phyloP scores from a whole-genome alignment of 2,888 invertebrate species.

The Tipula confusa region DNA sequence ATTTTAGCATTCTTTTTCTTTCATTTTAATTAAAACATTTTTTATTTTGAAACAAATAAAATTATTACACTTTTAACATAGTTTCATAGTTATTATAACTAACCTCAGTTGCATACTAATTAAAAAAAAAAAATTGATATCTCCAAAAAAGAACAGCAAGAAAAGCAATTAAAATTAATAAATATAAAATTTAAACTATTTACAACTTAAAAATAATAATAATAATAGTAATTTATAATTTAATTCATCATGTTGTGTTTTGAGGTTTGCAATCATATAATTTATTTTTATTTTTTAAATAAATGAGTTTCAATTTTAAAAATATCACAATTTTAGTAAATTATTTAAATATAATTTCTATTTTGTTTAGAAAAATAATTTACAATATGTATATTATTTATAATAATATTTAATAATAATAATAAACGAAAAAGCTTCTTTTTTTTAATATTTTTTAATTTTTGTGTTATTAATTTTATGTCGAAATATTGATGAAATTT shows the following conservation, averaged over 20 bases:
- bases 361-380: background rate
- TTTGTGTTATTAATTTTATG: background rate
- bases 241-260: background rate
- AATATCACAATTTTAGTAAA: slow-evolving; percentile 25
- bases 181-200: background rate
- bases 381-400: background rate
- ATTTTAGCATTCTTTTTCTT: no score
- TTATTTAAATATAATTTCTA: background rate
- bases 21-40: no score
- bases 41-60: no score
- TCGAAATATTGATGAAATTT: background rate
- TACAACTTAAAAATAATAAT: background rate
- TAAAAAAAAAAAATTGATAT: background rate
- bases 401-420: background rate
- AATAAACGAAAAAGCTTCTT: background rate
- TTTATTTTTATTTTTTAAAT: background rate
- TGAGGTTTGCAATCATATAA: background rate
- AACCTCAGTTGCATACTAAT: no score
- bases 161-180: background rate
- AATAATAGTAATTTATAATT: background rate
- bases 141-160: background rate
- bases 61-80: no score
- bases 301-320: slow-evolving; percentile 12
- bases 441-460: background rate
- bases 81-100: no score